A percentile compares a stretch with the other conserved stretches of the same genome.
phyloP scores from a whole-genome alignment of 2,888 invertebrate species.

The Drepanosiphum platanoidis region DNA sequence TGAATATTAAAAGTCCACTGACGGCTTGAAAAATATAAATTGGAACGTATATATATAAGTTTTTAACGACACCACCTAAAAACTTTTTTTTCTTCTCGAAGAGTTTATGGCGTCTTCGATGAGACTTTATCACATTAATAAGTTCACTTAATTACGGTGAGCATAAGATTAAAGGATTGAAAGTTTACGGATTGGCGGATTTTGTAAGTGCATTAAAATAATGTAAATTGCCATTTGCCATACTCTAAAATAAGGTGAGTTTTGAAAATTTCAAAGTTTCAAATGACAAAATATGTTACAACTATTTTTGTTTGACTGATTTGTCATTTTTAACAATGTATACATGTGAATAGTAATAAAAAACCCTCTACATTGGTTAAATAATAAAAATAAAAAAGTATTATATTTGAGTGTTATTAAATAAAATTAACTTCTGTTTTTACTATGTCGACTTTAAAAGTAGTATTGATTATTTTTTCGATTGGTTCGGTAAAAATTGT shows the following conservation, averaged over 20 bases:
- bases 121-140: slow-evolving; percentile 44
- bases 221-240: neutral
- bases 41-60: slow-evolving; percentile 35
- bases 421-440: no score
- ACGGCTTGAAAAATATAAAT: slow-evolving; percentile 53
- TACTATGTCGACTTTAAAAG: no score
- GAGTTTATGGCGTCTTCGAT: slow-evolving; percentile 12
- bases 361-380: no score
- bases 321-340: no score
- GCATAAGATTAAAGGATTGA: slow-evolving; percentile 45
- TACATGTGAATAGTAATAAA: no score
- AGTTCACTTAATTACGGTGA: slow-evolving; percentile 34
- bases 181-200: slow-evolving; percentile 36
- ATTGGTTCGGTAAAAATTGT: no score
- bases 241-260: neutral
- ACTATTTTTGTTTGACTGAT: no score
- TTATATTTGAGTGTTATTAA: no score
- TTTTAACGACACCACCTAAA: slow-evolving; percentile 31
- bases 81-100: slow-evolving; percentile 37
- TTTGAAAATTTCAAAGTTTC: neutral
- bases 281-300: neutral
- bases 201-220: slow-evolving; percentile 19
- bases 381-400: no score
- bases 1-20: slow-evolving; percentile 58
- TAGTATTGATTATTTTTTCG: no score